A percentile compares a stretch with the other conserved stretches of the same genome.
These are phyloP conservation scores for Tanaodytes sp. DNA, from an alignment of 2,888 invertebrate species.

Conservation along the genomic window DNA sequence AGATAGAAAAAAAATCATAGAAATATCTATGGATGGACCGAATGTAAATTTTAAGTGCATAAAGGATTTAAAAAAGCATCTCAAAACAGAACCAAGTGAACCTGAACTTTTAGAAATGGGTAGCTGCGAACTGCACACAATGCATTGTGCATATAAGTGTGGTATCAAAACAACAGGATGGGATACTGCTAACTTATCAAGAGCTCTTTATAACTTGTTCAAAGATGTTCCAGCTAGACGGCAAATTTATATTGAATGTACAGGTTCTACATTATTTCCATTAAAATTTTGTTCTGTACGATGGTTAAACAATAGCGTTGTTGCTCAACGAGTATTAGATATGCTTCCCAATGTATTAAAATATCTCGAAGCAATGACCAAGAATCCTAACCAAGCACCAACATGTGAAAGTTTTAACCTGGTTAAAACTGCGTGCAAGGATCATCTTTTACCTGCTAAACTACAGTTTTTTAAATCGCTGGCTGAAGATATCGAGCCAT, in stretches of 20 bases:
- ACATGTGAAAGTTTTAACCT: constrained; percentile 41
- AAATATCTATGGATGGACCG: too few relatives aligned
- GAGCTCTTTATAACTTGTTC: constrained; percentile 60
- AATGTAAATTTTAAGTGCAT: constrained; percentile 21
- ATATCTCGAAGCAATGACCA: constrained; percentile 47
- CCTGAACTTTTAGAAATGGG: constrained; percentile 20
- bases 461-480: constrained; percentile 44
- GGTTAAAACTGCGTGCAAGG: constrained; percentile 25
- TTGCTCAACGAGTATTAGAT: constrained; percentile 48
- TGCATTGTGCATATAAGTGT: constrained; percentile 16
- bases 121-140: constrained; percentile 8
- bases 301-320: constrained; percentile 57
- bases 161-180: constrained; percentile 49
- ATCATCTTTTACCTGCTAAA: constrained; percentile 38
- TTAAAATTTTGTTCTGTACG: constrained; percentile 59
- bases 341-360: constrained; percentile 46
- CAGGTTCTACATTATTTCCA: constrained; percentile 55
- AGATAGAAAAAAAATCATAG: too few relatives aligned
- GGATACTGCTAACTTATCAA: constrained; percentile 54
- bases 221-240: constrained; percentile 61
- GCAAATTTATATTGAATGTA: constrained; percentile 54
- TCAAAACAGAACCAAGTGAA: constrained; percentile 11
- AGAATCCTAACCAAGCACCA: constrained; percentile 20
- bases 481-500: constrained; percentile 49
- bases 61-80: neutral